phyloP scores from a whole-genome alignment of 1,140 invertebrate genomes.

The Probaryconus sp. region DNA sequence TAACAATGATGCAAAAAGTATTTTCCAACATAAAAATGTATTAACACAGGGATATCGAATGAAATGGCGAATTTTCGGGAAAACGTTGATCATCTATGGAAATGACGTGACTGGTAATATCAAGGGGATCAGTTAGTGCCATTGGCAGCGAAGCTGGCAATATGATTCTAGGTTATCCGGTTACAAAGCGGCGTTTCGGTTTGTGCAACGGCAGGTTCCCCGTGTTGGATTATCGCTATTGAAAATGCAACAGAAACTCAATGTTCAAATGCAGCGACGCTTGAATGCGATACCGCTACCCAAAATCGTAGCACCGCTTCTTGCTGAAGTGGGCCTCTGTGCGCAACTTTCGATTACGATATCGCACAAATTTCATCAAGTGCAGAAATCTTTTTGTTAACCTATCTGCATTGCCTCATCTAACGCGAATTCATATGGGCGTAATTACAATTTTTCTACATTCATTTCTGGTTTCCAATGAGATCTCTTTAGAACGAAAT shows the following conservation, averaged over 20 bases:
- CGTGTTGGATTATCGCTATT: constrained; percentile 68
- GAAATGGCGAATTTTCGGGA: constrained; percentile 35
- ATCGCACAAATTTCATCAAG: constrained; percentile 49
- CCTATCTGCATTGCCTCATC: too few species aligned
- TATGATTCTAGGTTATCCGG: constrained; percentile 71
- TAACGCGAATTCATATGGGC: too few species aligned
- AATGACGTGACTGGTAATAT: constrained; percentile 58
- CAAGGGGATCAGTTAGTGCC: constrained; percentile 62
- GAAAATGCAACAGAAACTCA: constrained; percentile 73
- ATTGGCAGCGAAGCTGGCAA: constrained; percentile 67
- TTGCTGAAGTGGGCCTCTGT: constrained; percentile 49
- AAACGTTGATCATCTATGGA: constrained; percentile 54
- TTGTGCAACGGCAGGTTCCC: constrained; percentile 61
- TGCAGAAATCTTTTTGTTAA: constrained; percentile 48
- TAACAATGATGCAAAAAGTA: constrained; percentile 8
- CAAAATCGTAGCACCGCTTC: constrained; percentile 64
- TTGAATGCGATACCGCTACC: constrained; percentile 70
- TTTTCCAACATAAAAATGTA: constrained; percentile 30
- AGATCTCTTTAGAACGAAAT: too few species aligned
- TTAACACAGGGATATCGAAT: constrained; percentile 43
- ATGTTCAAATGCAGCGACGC: constrained; percentile 71
- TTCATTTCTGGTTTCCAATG: too few species aligned
- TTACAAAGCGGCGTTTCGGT: constrained; percentile 71
- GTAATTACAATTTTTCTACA: too few species aligned
- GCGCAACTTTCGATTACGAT: constrained; percentile 42